Evolutionary conservation across 2,888 invertebrate species (phyloP), one percentile per base, ranked within the genome.

Genomic region (Diplolepis rosae): DNA sequence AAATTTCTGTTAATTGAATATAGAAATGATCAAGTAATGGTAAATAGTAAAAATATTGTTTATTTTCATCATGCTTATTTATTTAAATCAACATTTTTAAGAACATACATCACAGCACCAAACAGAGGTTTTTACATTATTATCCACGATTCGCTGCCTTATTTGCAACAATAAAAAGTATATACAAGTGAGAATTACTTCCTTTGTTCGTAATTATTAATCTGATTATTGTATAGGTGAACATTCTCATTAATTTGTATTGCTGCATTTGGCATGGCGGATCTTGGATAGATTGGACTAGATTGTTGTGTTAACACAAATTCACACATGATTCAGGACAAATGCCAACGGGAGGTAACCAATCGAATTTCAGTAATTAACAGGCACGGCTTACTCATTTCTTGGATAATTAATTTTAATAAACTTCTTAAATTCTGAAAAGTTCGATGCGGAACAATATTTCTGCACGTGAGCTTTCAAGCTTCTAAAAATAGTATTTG

Each of bases 51-150:
- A n/a, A n/a, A n/a, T n/a, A n/a, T n/a, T n/a, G n/a, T n/a, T n/a
- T n/a, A n/a, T n/a, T n/a, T n/a, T 61, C 61, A 61, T n/a, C 61
- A 61, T 24, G 35, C 35, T 35, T 24, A 61, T 61, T 39, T 39
- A 24, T 35, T 61, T 39, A 56, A 35, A 13, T 24, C 35, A 56
- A 24, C 15, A 35, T 11, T 32, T 61, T 22, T 50, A 61, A 39
- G 24, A 24, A 32, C 54, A 52, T n/a, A 56, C 56, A 61, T 61
- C 61, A 61, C 61, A 61, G 61, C 54, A 54, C 54, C 32, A 54
- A 54, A 32, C 15, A 15, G 61, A 39, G 61, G 61, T 61, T 61
- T 24, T 61, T 39, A 39, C 35, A 39, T 61, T 39, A 22, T 61
- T 61, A 61, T 61, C 24, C 61, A 39, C 3, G 13, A 35, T 22